Base-by-base conservation (phyloP, 1,140 invertebrate genomes). In the Brachionus manjavacas region DNA sequence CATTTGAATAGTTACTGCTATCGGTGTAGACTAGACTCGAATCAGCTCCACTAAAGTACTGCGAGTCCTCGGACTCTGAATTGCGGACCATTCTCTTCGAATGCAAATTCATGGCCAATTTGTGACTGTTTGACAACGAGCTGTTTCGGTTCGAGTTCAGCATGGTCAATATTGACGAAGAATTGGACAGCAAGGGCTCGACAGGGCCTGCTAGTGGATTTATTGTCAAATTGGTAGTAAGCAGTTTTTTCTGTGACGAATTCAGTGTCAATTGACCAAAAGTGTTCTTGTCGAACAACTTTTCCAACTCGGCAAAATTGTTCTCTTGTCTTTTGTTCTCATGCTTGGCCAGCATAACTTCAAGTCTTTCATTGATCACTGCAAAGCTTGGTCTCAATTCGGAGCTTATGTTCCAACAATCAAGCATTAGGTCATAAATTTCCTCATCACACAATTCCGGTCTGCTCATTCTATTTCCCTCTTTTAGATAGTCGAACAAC, bases 391-490 rank as follows among this genome's bases (percentile, higher is more conserved):
- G 79, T 35, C 79, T 60, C 25, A 43, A 12, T 20, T 81, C 79
- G 11, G 79, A 41, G 52, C 35, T 81, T 39, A 81, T 64, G 12
- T 60, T 68, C 79, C 79, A 81, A 46, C 79, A 81, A 16, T 81
- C 79, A 52, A 64, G 39, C 79, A 81, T 81, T 8, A 81, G 39
- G 14, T 81, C 20, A 81, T 81, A 89, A 87, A 89, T 74, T 76
- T 89, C 86, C n/a, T 85, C 49, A 28, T 85, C 86, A 78, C 88
- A 89, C 83, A 87, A 88, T 31, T 86, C 86, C 3, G 89, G 89
- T 85, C 87, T 87, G 87, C 96, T 95, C 96, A 98, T 97, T 86
- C 96, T 91, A 87, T 96, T 93, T 1, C 96, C 96, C 41, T 93
- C 93, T 87, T 94, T 92, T 64, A 98, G 90, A 84, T 96, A 91